phyloP scores from a whole-genome alignment of 37 sponge, comb jelly and placozoan genomes.

The Halichondria panicea region DNA sequence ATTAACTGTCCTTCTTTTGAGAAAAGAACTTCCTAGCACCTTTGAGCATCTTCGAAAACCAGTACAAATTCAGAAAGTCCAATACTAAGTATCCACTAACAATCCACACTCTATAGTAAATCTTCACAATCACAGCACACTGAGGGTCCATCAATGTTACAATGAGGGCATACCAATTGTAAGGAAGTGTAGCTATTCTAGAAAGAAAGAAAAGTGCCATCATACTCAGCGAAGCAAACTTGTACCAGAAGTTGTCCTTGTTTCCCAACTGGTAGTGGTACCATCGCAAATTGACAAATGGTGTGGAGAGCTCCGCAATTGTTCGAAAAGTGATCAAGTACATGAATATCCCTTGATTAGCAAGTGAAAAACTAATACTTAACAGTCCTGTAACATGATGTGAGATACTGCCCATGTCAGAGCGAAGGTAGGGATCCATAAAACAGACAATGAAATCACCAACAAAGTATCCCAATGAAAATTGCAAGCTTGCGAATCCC shows the following conservation, averaged over 20 bases:
- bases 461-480: constrained; percentile 65
- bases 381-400: constrained; percentile 52
- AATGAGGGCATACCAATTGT: constrained; percentile 40
- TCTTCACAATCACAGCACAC: neutral
- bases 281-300: constrained; percentile 54
- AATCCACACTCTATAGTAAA: constrained; percentile 24
- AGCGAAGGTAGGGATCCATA: constrained; percentile 40
- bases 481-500: constrained; percentile 34
- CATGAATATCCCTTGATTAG: constrained; percentile 27
- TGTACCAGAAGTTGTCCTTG: neutral
- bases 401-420: neutral
- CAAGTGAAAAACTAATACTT: constrained; percentile 28
- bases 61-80: constrained; percentile 66
- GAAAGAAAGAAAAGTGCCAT: constrained; percentile 43
- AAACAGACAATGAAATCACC: constrained; percentile 49
- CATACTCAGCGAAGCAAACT: constrained; percentile 40
- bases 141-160: neutral
- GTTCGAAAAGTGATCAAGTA: constrained; percentile 49
- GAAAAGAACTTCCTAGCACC: constrained; percentile 36
- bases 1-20: neutral
- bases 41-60: constrained; percentile 61
- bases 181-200: constrained; percentile 57
- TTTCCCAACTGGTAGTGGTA: constrained; percentile 5
- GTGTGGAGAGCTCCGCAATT: constrained; percentile 56
- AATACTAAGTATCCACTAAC: constrained; percentile 29